Base-by-base conservation (phyloP, 2,888 invertebrate genomes). In the Cephus pygmeus region DNA sequence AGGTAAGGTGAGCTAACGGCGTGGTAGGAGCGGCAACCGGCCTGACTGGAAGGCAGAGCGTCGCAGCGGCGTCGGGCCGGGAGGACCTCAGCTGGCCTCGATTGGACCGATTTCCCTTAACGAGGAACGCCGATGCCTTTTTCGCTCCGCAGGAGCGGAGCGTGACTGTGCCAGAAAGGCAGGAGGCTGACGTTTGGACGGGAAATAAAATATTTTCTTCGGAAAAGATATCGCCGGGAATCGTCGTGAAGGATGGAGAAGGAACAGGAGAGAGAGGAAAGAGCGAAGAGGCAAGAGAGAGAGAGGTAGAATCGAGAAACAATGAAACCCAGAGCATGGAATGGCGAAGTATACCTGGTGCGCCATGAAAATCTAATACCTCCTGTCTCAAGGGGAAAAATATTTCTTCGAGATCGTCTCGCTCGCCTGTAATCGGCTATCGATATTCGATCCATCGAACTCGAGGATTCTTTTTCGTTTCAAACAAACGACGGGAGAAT, bases 11-110 rank as follows among this genome's bases (percentile, higher is more conserved):
- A 89, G 87, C 86, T 87, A 89, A 88, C 88, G 87, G 89, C 87
- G 86, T 79, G 87, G 83, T 83, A 89, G 89, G 89, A 90, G 89
- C 87, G 89, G 88, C 85, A 89, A 90, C 90, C 90, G 90, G 89
- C 89, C 87, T 86, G 85, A 87, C 89, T 88, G 89, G 87, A 86
- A 88, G 83, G 87, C 90, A 90, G 56, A 15, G 56, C 23, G 56
- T 56, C 6, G 56, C 56, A 56, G 86, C 88, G 90, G 91, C 91
- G 91, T 88, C 84, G 90, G 84, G 82, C 81, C 79, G 79, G 31
- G 71, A 71, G 71, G 71, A 71, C 12, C 34, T 34, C 15, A 71
- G 71, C 6, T 71, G 71, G 71, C 12, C 34, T 31, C 15, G 71
- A 71, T 71, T 71, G 12, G 71, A 71, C 71, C 31, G 71, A 15